phyloP scores from a whole-genome alignment of 2,113 vertebrate genomes.

The Thamnophis sirtalis region DNA sequence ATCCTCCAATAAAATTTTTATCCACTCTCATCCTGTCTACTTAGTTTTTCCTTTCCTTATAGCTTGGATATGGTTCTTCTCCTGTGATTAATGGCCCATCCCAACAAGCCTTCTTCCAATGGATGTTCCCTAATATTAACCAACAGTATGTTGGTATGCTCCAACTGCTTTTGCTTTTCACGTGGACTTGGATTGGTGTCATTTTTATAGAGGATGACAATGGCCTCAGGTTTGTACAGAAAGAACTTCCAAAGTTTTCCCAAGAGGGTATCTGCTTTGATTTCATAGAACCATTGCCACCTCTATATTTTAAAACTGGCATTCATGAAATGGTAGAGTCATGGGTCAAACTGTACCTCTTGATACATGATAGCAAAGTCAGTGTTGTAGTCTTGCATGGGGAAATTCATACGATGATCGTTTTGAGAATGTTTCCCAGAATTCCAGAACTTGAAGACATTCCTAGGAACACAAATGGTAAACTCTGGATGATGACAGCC shows the following conservation, averaged over 20 bases:
- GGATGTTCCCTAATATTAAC: neutral
- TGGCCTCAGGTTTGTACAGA: neutral
- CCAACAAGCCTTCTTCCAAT: neutral
- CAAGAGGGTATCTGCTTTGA: neutral
- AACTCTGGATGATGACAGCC: conserved; percentile 3
- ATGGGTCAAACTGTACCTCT: neutral
- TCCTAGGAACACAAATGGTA: neutral
- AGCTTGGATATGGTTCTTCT: neutral
- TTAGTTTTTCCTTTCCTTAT: neutral
- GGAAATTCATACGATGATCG: neutral
- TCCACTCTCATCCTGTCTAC: neutral
- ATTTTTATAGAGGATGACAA: neutral
- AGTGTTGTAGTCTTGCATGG: neutral
- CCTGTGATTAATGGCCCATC: neutral
- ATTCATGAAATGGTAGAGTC: neutral
- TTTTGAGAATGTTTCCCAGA: neutral
- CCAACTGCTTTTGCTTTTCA: neutral
- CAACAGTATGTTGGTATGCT: neutral
- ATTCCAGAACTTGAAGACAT: neutral
- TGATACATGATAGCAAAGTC: neutral
- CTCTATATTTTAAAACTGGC: neutral
- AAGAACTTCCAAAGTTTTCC: neutral
- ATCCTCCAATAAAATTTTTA: neutral
- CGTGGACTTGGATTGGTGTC: neutral
- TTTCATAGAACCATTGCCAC: neutral